phyloP scores from a whole-genome alignment of 2,113 vertebrate genomes.

The Pelvicachromis taeniatus region DNA sequence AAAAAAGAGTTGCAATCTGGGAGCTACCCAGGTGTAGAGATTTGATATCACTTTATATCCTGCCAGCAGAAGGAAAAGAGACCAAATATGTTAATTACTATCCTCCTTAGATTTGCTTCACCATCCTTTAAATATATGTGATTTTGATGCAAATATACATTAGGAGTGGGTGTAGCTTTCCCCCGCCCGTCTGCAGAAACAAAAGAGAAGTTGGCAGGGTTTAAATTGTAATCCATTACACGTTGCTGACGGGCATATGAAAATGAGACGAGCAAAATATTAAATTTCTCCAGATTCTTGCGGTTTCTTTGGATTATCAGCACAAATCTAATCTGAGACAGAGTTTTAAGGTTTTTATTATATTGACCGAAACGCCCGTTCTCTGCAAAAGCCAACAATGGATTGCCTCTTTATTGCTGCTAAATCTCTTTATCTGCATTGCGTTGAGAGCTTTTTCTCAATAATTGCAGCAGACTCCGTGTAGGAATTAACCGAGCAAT shows the following conservation, averaged over 20 bases:
- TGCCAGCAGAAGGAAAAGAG: background rate
- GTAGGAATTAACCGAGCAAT: slow-evolving; percentile 49
- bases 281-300: background rate
- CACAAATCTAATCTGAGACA: background rate
- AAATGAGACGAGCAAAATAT: background rate
- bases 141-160: slow-evolving; percentile 10
- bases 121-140: background rate
- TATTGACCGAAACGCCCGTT: background rate
- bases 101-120: background rate
- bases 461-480: background rate
- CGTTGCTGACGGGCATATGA: background rate
- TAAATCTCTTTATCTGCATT: slow-evolving; percentile 2
- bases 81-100: background rate
- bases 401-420: background rate
- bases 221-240: slow-evolving; percentile 2
- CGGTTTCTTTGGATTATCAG: background rate
- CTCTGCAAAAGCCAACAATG: background rate
- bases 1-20: background rate
- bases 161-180: slow-evolving; percentile 1
- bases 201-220: background rate
- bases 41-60: background rate
- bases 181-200: background rate
- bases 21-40: background rate
- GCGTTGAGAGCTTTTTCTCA: slow-evolving; percentile 18
- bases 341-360: background rate